Percentiles rank a stretch among this genome's conserved stretches.
phyloP scores from a whole-genome alignment of 2,888 invertebrate species.

The Coremacera marginata region DNA sequence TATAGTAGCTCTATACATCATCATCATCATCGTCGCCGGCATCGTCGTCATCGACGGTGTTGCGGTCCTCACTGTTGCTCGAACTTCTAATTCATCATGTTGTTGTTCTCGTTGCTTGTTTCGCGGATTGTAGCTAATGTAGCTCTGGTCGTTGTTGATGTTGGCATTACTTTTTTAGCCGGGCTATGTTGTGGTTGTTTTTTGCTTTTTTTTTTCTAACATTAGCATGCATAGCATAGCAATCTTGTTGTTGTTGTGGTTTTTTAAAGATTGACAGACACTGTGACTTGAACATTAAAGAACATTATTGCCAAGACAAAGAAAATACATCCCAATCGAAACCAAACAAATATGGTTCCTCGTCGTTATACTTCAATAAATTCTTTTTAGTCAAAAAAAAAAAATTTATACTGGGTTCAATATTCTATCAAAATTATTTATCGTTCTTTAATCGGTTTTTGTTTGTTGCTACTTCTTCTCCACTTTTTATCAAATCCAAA shows the following conservation, averaged over 20 bases:
- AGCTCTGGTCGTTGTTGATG: not conserved
- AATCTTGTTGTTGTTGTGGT: not conserved
- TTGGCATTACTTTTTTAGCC: not conserved
- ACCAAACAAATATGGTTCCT: no score
- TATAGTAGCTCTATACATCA: not conserved
- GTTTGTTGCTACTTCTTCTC: no score
- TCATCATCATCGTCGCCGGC: not conserved
- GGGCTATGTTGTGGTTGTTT: not conserved
- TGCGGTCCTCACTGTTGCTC: not conserved
- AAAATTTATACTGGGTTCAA: no score
- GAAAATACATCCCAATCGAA: no score
- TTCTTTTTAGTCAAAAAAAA: no score
- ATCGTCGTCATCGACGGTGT: not conserved
- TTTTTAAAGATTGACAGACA: not conserved
- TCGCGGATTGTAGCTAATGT: constrained; percentile 13
- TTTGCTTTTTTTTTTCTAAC: not conserved
- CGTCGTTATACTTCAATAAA: no score
- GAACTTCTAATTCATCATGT: constrained; percentile 19
- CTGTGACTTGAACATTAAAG: no score
- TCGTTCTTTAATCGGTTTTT: no score
- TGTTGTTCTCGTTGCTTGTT: constrained; percentile 6
- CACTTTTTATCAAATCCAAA: no score
- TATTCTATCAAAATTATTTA: no score
- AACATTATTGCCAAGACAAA: no score
- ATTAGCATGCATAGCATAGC: not conserved